phyloP scores from a whole-genome alignment of 1,140 invertebrate species.

The Trichonephila clavipes region DNA sequence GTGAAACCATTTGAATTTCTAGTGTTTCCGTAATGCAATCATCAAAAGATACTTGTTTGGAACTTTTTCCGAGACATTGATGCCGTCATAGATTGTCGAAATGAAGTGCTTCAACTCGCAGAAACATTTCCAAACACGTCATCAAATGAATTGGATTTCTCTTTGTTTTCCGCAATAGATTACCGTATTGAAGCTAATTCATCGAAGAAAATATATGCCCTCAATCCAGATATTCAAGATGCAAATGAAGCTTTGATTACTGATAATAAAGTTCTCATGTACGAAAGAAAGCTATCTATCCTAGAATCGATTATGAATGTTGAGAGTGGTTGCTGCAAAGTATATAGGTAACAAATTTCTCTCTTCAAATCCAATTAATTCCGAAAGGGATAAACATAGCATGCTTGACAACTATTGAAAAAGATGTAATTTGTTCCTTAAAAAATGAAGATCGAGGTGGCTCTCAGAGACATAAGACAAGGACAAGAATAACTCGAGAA shows the following conservation, averaged over 20 bases:
- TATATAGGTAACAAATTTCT: too few species aligned
- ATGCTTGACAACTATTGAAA: slow-evolving; percentile 61
- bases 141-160: too few species aligned
- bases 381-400: slow-evolving; percentile 25
- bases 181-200: background rate
- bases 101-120: too few species aligned
- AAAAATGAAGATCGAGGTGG: slow-evolving; percentile 79
- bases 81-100: background rate
- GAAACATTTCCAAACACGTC: too few species aligned
- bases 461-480: background rate
- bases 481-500: background rate
- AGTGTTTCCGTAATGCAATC: background rate
- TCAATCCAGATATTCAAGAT: too few species aligned
- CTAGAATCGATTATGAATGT: too few species aligned
- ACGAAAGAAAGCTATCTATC: too few species aligned
- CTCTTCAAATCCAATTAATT: background rate
- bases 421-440: slow-evolving; percentile 78
- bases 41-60: slow-evolving; percentile 45
- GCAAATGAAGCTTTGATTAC: slow-evolving; percentile 71
- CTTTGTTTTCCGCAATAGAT: too few species aligned
- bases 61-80: slow-evolving; percentile 7
- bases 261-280: slow-evolving; percentile 81
- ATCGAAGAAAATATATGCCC: background rate
- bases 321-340: too few species aligned
- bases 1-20: background rate